Base-by-base conservation (phyloP, 2,113 vertebrate genomes). In the Channa maculata region DNA sequence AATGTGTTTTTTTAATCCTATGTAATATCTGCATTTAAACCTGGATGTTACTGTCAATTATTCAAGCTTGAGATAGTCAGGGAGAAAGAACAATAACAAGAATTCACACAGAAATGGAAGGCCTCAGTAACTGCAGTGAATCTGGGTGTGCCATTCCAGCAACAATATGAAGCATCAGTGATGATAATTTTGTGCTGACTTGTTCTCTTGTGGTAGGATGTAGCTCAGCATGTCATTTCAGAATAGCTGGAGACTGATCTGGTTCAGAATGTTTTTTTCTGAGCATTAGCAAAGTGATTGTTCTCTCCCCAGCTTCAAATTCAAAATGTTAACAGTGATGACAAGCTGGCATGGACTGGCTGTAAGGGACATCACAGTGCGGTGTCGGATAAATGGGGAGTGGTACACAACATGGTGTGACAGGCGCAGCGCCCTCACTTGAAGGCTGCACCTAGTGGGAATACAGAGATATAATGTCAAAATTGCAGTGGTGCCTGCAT, bases 91-190 rank as follows among this genome's bases (percentile, higher is more conserved):
- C 12, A 69, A 49, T 71, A 59, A 8, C n/a, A 41, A 9, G 24
- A 24, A 24, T 24, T 38, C 10, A 46, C 36, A 44, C 37, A 54
- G 8, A 66, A 49, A 57, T 60, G n/a, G 50, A 8, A 33, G 68
- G 14, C 11, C 44, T 71, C 9, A 66, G 50, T 59, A 38, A 62
- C 65, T 51, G 41, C 54, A 59, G 34, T 46, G 12, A 52, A 58
- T 61, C 34, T 69, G 78, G 73, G 63, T 57, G 79, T 76, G 79
- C 70, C 73, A 46, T 77, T 77, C 82, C 71, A 79, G 62, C 65
- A 77, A 64, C 52, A 24, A 24, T 24, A 24, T 24, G 24, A 24
- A 45, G 66, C 43, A 71, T 45, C n/a, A 0, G 43, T 34, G 49
- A 44, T 57, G 48, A 48, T 61, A 8, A 84, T 71, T 68, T 74